These are phyloP conservation scores for Conops quadrifasciatus DNA, from an alignment of 2,888 invertebrate genomes.

Conservation along the genomic window DNA sequence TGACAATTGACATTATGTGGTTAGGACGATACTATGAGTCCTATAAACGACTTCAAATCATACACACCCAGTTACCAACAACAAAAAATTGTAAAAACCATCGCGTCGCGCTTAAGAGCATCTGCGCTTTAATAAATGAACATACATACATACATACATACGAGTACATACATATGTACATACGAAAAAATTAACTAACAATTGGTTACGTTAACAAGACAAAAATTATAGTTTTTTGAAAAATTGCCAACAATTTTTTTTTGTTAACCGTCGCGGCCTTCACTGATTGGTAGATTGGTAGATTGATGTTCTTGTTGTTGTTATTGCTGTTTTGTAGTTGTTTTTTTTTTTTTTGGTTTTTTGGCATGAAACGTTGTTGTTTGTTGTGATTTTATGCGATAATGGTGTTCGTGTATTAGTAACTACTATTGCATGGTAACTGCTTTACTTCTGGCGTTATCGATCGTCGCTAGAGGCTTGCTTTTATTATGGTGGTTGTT, in stretches of 20 bases:
- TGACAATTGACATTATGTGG: not conserved
- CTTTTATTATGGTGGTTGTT: not conserved
- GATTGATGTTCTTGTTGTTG: not conserved
- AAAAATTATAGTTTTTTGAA: constrained; percentile 31
- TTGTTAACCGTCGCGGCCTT: not conserved
- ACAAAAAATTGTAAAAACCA: not conserved
- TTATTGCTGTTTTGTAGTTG: not conserved
- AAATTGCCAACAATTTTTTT: constrained; percentile 28
- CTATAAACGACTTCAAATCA: not conserved
- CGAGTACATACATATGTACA: not conserved
- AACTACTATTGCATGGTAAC: too few relatives aligned
- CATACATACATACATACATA: not conserved
- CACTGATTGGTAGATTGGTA: too few relatives aligned
- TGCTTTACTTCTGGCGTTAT: too few relatives aligned
- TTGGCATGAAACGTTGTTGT: constrained; percentile 19
- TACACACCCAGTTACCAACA: not conserved
- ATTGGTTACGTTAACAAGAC: constrained; percentile 27
- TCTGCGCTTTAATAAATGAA: not conserved
- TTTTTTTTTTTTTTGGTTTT: not conserved
- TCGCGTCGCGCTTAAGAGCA: not conserved
- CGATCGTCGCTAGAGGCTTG: not conserved
- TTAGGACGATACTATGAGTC: constrained; percentile 15
- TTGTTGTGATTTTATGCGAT: constrained; percentile 18
- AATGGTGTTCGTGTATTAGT: too few relatives aligned
- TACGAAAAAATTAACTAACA: not conserved